Evolutionary conservation across 1,140 invertebrate genomes (phyloP), one percentile per base, ranked within the genome.

Genomic region (Chionoecetes opilio): DNA sequence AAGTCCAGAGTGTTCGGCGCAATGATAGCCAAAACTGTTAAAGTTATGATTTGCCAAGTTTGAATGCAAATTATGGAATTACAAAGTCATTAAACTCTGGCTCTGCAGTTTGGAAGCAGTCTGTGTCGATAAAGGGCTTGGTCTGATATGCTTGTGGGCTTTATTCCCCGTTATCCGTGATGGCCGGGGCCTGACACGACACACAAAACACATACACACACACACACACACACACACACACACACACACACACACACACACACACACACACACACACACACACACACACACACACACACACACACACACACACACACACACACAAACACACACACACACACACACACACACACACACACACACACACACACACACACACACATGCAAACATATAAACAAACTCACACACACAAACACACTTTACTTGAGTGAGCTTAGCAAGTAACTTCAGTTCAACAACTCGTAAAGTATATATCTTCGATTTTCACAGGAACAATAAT

Each of bases 41-140:
- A 92, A 92, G 91, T 92, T 92, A 92, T 92, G 91, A 92, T 92
- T 84, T 34, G 38, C 75, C 75, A 92, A 92, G 91, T 92, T 92
- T 41, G 91, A 85, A 84, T 82, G 75, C 75, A 92, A 92, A 92
- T 92, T 92, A 92, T 85, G 91, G 82, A 84, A 92, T 92, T 84
- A 92, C 35, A 85, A 84, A 92, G 75, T 92, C 91, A 92, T 92
- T 92, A 92, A 92, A 92, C 91, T 92, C 31, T 5, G 63, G 90
- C 34, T n/a, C 31, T 82, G 53, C 38, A 92, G 90, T 92, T 92
- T 92, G 90, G 75, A 11, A 53, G 53, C 53, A 53, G 88, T 46
- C 38, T 46, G 88, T 90, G 34, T 46, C 88, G 38, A 34, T 86
- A 38, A 38, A 86, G 84, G 84, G 35, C 9, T 38, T 34, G 84